Conservation (phyloP, 2,113 vertebrate species). For the Callipepla squamata region DNA sequence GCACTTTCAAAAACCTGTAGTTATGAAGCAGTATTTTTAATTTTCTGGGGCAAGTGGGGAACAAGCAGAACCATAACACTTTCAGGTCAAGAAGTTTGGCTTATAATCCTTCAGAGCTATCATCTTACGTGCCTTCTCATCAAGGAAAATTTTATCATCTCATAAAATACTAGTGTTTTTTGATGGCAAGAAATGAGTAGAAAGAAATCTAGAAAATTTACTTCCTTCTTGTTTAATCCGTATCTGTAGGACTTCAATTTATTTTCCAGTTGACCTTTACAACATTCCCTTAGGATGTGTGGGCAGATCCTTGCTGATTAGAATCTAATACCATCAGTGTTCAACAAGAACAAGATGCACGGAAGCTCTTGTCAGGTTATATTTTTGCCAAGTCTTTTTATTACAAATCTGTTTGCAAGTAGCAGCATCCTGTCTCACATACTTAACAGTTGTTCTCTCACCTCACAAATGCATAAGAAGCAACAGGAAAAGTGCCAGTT, state of each 20-base stretch:
- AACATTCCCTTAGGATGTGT: neutral
- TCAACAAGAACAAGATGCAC: neutral
- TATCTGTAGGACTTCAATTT: neutral
- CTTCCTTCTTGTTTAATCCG: neutral
- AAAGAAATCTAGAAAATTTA: slow-evolving; percentile 19
- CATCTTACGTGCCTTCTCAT: slow-evolving; percentile 18
- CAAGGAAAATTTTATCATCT: neutral
- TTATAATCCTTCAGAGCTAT: slow-evolving; percentile 34
- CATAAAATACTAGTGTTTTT: slow-evolving; percentile 7
- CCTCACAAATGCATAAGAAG: neutral
- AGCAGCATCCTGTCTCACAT: neutral
- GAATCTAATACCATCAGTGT: slow-evolving; percentile 1
- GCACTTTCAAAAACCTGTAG: slow-evolving; percentile 28
- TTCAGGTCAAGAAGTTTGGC: slow-evolving; percentile 54
- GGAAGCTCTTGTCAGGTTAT: neutral
- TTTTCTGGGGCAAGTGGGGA: slow-evolving; percentile 44
- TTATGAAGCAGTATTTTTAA: slow-evolving; percentile 49
- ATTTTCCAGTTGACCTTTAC: neutral
- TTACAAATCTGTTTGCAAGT: slow-evolving; percentile 24
- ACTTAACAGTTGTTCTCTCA: neutral
- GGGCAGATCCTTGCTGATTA: neutral
- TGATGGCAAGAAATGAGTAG: slow-evolving; percentile 11
- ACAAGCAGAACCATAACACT: slow-evolving; percentile 5
- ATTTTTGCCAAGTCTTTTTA: slow-evolving; percentile 43
- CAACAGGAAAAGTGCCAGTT: neutral